Evolutionary conservation across 2,888 invertebrate genomes (phyloP).

Genomic region (Folsomia manolachei): DNA sequence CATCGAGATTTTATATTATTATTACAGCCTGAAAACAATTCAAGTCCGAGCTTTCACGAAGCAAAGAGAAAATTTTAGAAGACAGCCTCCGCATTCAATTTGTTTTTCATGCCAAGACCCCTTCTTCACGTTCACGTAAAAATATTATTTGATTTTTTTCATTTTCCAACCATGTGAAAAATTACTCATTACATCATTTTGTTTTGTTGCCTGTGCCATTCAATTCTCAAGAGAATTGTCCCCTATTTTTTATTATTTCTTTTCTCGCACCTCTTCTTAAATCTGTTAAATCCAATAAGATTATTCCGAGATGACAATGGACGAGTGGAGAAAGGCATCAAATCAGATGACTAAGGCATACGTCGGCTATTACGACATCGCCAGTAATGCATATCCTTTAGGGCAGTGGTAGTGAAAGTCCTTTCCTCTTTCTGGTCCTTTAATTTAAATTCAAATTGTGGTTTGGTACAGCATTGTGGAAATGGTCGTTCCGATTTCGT

Average conservation of each 20-base stretch:
- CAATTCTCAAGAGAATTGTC: background rate
- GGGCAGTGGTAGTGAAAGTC: no score
- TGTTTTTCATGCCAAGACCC: background rate
- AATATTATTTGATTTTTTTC: background rate
- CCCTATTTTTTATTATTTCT: constrained; percentile 1
- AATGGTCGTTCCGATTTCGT: background rate
- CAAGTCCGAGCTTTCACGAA: constrained; percentile 40
- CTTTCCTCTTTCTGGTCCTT: no score
- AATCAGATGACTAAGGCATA: background rate
- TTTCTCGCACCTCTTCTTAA: background rate
- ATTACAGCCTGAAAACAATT: constrained; percentile 41
- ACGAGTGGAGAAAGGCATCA: background rate
- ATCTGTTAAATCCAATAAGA: no score
- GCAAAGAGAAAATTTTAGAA: no score
- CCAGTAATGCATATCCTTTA: no score
- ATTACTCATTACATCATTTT: constrained; percentile 5
- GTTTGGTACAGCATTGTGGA: background rate
- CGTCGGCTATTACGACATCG: no score
- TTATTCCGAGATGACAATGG: background rate
- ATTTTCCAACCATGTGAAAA: background rate
- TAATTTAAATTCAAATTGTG: constrained; percentile 10
- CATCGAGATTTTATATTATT: constrained; percentile 46
- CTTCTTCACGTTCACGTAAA: background rate
- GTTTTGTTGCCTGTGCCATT: background rate
- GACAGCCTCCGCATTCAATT: constrained; percentile 13